phyloP scores from a whole-genome alignment of 2,797 vertebrate species.

The Austrolebias charrua region DNA sequence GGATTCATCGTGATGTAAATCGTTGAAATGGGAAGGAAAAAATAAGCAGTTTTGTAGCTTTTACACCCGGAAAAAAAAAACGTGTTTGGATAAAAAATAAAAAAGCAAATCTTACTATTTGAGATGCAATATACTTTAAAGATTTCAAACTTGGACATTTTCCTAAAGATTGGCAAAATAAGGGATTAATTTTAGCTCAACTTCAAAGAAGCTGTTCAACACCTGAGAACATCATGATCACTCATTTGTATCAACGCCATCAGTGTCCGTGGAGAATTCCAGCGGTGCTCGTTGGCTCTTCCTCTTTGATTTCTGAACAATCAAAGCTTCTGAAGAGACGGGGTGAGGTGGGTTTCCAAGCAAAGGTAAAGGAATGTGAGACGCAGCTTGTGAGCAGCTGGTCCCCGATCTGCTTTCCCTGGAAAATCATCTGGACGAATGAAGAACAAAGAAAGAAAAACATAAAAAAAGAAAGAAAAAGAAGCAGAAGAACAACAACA shows the following conservation, averaged over 20 bases:
- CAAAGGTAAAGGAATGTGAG: slow-evolving; percentile 74
- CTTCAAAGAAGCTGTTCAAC: too few species aligned
- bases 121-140: neutral
- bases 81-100: too few species aligned
- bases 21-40: too few species aligned
- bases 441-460: slow-evolving; percentile 31
- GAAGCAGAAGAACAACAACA: too few species aligned
- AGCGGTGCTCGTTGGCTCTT: neutral
- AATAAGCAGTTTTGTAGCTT: too few species aligned
- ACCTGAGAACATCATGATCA: neutral
- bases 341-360: slow-evolving; percentile 19
- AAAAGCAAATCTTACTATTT: too few species aligned
- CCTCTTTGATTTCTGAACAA: slow-evolving; percentile 12
- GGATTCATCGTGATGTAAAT: neutral
- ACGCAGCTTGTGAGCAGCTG: slow-evolving; percentile 79
- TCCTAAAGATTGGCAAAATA: too few species aligned
- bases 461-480: slow-evolving; percentile 1
- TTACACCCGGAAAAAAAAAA: too few species aligned
- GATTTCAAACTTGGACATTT: neutral
- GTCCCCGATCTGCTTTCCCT: slow-evolving; percentile 81
- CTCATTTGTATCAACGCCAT: neutral
- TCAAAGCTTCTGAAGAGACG: slow-evolving; percentile 6
- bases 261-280: neutral
- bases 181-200: too few species aligned
- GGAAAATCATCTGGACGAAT: slow-evolving; percentile 77